Conservation (phyloP, 2,888 invertebrate genomes). For the Xanthia togata region DNA sequence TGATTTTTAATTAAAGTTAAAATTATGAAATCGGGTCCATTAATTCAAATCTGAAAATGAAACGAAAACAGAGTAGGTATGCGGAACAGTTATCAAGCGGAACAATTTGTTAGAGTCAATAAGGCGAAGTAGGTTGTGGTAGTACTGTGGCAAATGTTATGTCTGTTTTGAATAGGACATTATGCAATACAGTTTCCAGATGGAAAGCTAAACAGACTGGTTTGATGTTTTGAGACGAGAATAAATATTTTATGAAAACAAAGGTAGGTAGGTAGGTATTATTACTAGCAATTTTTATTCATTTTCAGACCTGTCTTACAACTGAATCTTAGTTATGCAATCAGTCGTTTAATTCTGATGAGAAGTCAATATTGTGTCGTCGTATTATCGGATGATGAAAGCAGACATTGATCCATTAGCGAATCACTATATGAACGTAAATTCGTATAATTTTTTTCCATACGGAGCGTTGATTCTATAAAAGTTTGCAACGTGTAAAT, state of each 20-base stretch:
- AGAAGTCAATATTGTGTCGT: too few species aligned
- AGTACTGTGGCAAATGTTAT: not conserved
- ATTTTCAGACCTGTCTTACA: too few species aligned
- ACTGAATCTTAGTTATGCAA: too few species aligned
- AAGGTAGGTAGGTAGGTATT: too few species aligned
- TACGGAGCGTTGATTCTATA: too few species aligned
- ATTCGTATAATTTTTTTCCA: too few species aligned
- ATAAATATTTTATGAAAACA: slow-evolving; percentile 20
- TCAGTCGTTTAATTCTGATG: too few species aligned
- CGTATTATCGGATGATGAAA: too few species aligned
- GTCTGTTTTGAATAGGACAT: slow-evolving; percentile 28
- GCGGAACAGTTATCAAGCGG: not conserved
- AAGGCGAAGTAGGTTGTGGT: not conserved
- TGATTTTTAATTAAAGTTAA: not conserved
- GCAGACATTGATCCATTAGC: too few species aligned
- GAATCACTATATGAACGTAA: too few species aligned
- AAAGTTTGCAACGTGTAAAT: too few species aligned
- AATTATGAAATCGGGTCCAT: slow-evolving; percentile 1
- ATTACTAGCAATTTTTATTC: too few species aligned
- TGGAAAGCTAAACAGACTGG: slow-evolving; percentile 4
- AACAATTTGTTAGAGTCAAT: slow-evolving; percentile 31
- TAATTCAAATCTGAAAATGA: slow-evolving; percentile 34
- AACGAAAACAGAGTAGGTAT: slow-evolving; percentile 19
- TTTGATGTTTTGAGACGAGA: not conserved
- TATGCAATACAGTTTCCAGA: slow-evolving; percentile 18